Evolutionary conservation across 2,797 vertebrate genomes (phyloP).

Genomic region (Phyllotis vaccarum): DNA sequence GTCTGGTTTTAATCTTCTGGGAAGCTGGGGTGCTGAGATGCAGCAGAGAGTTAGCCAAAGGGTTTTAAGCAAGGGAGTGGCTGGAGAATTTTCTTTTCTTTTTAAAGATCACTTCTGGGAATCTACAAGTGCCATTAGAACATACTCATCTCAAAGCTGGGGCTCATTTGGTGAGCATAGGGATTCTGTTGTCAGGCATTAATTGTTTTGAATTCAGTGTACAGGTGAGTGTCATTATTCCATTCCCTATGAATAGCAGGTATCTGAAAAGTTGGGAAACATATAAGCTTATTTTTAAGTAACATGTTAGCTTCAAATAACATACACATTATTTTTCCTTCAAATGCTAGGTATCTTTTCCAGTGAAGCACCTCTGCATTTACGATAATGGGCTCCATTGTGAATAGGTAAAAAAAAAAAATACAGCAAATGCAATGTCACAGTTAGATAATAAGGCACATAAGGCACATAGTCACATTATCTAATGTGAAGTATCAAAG

Average conservation of each 20-base stretch:
- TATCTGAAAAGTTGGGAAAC: not conserved
- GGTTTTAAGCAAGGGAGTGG: constrained; percentile 51
- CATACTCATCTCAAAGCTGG: constrained; percentile 15
- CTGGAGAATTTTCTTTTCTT: not conserved
- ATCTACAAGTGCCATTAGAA: constrained; percentile 6
- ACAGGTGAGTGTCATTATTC: not conserved
- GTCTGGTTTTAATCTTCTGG: constrained; percentile 60
- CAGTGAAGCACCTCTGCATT: not conserved
- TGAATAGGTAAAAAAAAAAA: constrained; percentile 36
- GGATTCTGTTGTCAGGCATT: constrained; percentile 19
- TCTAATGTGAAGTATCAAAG: not conserved
- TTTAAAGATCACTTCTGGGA: constrained; percentile 63
- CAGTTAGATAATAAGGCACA: not conserved
- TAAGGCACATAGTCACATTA: not conserved
- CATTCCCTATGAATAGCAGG: not conserved
- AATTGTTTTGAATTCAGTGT: not conserved
- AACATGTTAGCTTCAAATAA: constrained; percentile 7
- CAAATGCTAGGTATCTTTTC: not conserved
- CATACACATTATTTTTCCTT: constrained; percentile 15
- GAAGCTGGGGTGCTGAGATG: constrained; percentile 15
- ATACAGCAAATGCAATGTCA: not conserved
- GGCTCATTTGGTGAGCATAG: not conserved
- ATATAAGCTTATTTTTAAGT: constrained; percentile 3
- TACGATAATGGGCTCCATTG: not conserved
- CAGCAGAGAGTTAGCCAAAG: not conserved